Base-by-base conservation (phyloP, 92 coral and sea anemone species). In the Paragorgia papillata region DNA sequence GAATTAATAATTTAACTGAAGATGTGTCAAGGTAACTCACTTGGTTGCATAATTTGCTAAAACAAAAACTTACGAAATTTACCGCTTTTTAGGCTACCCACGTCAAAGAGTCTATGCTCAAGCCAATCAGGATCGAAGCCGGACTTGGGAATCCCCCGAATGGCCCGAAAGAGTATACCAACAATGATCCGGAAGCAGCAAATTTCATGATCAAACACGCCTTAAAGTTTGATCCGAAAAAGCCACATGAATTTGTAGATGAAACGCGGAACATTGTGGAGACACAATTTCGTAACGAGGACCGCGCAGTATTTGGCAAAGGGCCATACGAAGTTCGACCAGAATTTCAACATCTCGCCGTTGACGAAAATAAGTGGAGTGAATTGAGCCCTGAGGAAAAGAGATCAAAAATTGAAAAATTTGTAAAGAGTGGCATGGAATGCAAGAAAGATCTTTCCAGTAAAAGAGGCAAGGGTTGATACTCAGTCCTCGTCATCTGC, bases 91-190 rank as follows among this genome's bases (percentile, higher is more conserved):
- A 37, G 43, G 43, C 43, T 12, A 37, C 43, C 43, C 43, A 37
- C 43, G 43, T 37, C 43, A n/a, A n/a, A 37, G 43, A 37, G 43
- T 37, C 43, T 37, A 74, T 82, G 69, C 60, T 82, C 0, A 75
- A 75, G 24, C 19, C 76, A 0, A 80, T 82, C 39, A 20, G 86
- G 14, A 62, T 64, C 9, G 82, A 82, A 1, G 82, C 82, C 0
- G 85, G 85, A 7, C 48, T 80, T 71, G 85, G 85, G 4, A 31
- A 81, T 31, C 81, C 80, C n/a, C n/a, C n/a, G n/a, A n/a, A n/a
- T n/a, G n/a, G n/a, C 18, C 85, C 81, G 1, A 57, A 33, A 2
- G 43, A 57, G 3, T 73, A 81, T 44, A 21, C 55, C 14, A 39
- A 70, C 73, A 81, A 81, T 20, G 85, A 81, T 10, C 80, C 85